Evolutionary conservation across 2,113 vertebrate species (phyloP).

Genomic region (Xiphorhynchus elegans): DNA sequence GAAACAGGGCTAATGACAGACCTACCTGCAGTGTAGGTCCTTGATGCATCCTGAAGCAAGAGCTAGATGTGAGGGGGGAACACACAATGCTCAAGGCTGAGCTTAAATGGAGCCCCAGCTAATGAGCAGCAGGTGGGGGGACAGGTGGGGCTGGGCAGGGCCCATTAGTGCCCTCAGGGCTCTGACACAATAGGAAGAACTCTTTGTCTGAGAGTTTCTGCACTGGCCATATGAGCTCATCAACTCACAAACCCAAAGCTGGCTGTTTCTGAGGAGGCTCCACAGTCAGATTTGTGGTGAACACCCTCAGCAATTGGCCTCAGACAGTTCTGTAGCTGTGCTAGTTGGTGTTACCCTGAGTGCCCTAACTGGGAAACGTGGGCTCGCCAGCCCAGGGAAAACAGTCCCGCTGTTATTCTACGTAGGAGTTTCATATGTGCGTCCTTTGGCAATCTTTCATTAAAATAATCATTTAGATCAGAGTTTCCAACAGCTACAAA

Average conservation of each 20-base stretch:
- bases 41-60: neutral
- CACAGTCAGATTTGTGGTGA: neutral
- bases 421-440: neutral
- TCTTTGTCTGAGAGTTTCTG: neutral
- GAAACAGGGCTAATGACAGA: neutral
- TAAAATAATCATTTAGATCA: neutral
- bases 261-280: neutral
- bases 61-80: accelerated
- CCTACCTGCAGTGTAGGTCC: accelerated
- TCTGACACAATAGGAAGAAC: neutral
- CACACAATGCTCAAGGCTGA: accelerated
- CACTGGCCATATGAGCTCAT: accelerated
- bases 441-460: constrained; percentile 6
- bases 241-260: neutral
- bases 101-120: neutral
- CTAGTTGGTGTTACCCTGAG: neutral
- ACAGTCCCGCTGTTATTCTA: neutral
- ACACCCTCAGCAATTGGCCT: neutral
- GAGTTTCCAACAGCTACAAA: constrained; percentile 25
- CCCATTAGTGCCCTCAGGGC: neutral
- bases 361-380: neutral
- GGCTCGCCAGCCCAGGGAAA: neutral
- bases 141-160: neutral
- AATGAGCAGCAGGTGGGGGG: neutral
- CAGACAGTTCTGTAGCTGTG: neutral